Conservation (phyloP, 1,140 invertebrate species). For the Neomicropteryx cornuta region DNA sequence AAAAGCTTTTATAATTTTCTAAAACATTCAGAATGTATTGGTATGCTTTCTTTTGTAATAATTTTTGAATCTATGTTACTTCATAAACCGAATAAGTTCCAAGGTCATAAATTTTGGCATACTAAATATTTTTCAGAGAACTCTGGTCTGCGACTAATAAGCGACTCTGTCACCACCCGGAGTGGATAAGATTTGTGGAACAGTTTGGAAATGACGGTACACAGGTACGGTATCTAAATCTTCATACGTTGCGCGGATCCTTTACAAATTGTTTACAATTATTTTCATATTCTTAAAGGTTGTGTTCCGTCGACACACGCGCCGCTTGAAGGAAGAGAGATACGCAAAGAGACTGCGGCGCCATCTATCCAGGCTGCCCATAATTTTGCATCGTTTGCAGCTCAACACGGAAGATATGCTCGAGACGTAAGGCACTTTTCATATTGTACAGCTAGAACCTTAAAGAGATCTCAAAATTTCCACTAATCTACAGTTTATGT, state of each 20-base stretch:
- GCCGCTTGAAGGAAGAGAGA: constrained; percentile 78
- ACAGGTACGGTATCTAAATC: constrained; percentile 19
- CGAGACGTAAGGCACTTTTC: constrained; percentile 21
- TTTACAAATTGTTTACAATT: neutral
- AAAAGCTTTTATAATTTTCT: too few species aligned
- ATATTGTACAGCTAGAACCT: too few species aligned
- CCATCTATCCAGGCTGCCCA: constrained; percentile 32
- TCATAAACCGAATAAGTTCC: too few species aligned
- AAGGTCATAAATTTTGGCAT: too few species aligned
- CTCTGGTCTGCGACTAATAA: constrained; percentile 80
- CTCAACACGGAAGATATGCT: constrained; percentile 33
- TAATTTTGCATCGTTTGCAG: constrained; percentile 29
- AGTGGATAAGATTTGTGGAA: constrained; percentile 86
- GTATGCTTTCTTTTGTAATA: too few species aligned
- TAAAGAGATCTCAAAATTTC: too few species aligned
- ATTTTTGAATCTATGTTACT: too few species aligned
- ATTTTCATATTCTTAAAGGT: too few species aligned
- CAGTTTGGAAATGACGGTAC: constrained; percentile 60
- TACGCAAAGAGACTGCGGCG: constrained; percentile 54
- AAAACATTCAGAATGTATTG: too few species aligned
- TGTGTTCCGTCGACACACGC: constrained; percentile 71
- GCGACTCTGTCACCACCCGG: constrained; percentile 75
- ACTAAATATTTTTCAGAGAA: constrained; percentile 71
- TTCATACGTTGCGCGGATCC: neutral
- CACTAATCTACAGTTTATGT: too few species aligned